Evolutionary conservation across 1,140 invertebrate genomes (phyloP).

Genomic region (Cotesia glomerata): DNA sequence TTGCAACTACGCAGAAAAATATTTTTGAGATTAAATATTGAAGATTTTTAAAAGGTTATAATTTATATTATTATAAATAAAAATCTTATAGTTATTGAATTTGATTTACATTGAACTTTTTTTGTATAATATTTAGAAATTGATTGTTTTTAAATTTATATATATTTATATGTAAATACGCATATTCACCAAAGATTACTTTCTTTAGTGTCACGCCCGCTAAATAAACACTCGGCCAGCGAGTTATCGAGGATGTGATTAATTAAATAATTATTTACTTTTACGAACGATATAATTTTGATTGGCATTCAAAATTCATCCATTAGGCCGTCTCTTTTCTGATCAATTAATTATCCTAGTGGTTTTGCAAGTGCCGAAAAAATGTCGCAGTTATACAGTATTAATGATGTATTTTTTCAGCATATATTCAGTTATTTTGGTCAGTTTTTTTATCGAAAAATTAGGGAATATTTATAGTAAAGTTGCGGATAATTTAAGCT

Average conservation of each 20-base stretch:
- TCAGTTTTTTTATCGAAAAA: too few relatives aligned
- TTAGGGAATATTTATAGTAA: too few relatives aligned
- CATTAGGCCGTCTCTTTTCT: neutral
- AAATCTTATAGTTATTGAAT: too few relatives aligned
- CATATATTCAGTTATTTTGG: too few relatives aligned
- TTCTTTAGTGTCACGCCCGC: constrained; percentile 10
- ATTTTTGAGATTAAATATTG: neutral
- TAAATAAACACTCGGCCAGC: constrained; percentile 46
- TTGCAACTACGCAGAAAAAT: neutral
- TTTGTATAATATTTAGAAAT: constrained; percentile 45
- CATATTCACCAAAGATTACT: constrained; percentile 26
- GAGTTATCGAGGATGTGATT: constrained; percentile 34
- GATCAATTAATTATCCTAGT: too few relatives aligned
- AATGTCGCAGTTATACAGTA: too few relatives aligned
- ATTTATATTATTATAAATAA: too few relatives aligned
- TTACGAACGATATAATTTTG: constrained; percentile 6
- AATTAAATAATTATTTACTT: constrained; percentile 1
- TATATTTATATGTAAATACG: constrained; percentile 1
- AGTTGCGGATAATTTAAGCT: too few relatives aligned
- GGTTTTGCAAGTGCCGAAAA: too few relatives aligned
- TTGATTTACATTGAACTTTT: neutral
- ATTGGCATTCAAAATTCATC: neutral
- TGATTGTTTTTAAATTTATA: constrained; percentile 23
- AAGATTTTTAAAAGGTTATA: neutral
- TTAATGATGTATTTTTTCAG: too few relatives aligned